Base-by-base conservation (phyloP, 1,140 invertebrate genomes). In the Magallana ariakensis region DNA sequence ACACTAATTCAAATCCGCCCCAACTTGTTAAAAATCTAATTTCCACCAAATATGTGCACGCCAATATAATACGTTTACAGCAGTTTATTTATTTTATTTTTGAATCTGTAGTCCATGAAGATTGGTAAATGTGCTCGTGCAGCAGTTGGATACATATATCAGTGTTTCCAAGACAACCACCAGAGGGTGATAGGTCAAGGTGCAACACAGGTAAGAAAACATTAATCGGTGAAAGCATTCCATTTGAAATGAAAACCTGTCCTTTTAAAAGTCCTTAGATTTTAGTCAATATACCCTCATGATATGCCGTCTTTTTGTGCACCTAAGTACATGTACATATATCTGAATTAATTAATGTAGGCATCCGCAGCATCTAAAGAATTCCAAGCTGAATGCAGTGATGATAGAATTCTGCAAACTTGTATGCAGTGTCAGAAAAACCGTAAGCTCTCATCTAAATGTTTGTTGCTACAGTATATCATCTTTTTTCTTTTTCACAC, bases 371-470 rank as follows among this genome's bases (percentile, higher is more conserved):
- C 85, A 26, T 11, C 54, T 33, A 16, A 84, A 19, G 81, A 87
- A 22, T 90, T 92, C 11, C 22, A 19, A 6, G 80, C 89, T 16
- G 88, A 88, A 22, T 85, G 80, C 75, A 93, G 91, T 85, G 92
- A 93, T 89, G 92, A 93, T 62, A 85, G 86, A 80, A 85, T 93
- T 22, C 81, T 93, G 16, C 90, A 92, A 60, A 92, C 91, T 70
- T 91, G 90, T 88, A 11, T 91, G 46, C 90, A 91, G 62, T 91
- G 66, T 66, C 80, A 89, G 66, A 85, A 89, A 6, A 91, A 90
- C 81, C 88, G 92, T 93, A 90, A 90, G 88, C 60, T 62, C 19
- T 62, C 4, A 62, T 16, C 60, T 62, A 3, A 86, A 33, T 70
- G 19, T 9, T 57, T 4, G 13, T 26, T 19, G 19, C 4, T 1